These are phyloP conservation scores for Echiichthys vipera DNA, from an alignment of 2,797 vertebrate species.

Conservation along the genomic window DNA sequence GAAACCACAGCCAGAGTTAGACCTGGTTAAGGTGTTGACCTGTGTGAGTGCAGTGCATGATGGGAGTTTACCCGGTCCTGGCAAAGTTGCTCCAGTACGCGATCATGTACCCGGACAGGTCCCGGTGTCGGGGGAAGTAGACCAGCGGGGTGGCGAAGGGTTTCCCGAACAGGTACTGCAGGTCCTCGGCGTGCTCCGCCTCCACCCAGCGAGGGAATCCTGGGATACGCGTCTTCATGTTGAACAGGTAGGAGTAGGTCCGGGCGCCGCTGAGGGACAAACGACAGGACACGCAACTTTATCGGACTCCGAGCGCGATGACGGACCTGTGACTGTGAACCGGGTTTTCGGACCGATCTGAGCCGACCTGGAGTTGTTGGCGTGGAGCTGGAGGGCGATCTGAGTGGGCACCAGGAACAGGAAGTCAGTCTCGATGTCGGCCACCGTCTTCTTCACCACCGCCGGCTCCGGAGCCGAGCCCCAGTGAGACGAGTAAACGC, in stretches of 20 bases:
- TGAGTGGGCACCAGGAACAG: constrained; percentile 90
- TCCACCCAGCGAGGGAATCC: constrained; percentile 88
- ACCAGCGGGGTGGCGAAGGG: constrained; percentile 83
- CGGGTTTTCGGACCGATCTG: background rate
- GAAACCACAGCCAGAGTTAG: no score
- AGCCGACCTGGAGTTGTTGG: constrained; percentile 82
- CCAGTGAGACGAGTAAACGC: constrained; percentile 84
- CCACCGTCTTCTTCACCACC: constrained; percentile 85
- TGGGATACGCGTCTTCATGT: constrained; percentile 86
- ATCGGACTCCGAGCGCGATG: no score
- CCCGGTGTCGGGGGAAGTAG: constrained; percentile 86
- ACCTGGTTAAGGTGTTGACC: no score
- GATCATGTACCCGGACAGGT: constrained; percentile 85
- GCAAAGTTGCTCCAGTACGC: constrained; percentile 95
- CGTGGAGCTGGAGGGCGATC: constrained; percentile 83
- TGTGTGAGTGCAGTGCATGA: constrained; percentile 20
- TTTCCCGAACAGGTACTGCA: constrained; percentile 93
- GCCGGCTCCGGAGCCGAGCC: constrained; percentile 64
- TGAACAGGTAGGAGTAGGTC: constrained; percentile 90
- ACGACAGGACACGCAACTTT: background rate
- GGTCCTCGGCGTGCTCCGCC: constrained; percentile 89
- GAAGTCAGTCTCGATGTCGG: constrained; percentile 85
- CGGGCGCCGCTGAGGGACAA: constrained; percentile 75
- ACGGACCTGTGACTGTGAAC: background rate
- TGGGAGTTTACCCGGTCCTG: constrained; percentile 84